Evolutionary conservation across 2,797 vertebrate genomes (phyloP).

Genomic region (Gallinago solitaria): DNA sequence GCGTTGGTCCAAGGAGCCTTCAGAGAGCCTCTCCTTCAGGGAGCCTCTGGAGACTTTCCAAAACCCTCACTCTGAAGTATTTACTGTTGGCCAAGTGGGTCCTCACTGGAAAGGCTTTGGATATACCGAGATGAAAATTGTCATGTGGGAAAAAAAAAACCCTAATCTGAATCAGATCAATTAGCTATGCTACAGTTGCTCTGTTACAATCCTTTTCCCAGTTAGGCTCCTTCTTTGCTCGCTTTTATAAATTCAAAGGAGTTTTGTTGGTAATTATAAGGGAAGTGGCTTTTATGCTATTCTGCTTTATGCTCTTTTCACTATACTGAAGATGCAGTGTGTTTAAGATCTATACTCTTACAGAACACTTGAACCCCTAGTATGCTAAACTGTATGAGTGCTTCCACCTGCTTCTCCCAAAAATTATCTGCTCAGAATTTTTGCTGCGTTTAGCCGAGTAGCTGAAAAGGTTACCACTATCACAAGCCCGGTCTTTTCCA

Average conservation of each 20-base stretch:
- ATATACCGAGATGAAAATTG: not conserved
- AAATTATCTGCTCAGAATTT: not conserved
- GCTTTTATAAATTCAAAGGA: not conserved
- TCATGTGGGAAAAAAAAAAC: not conserved
- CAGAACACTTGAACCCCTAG: not conserved
- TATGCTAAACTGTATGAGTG: not conserved
- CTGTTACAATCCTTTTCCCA: not conserved
- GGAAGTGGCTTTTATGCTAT: not conserved
- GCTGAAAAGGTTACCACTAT: not conserved
- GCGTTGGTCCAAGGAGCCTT: not conserved
- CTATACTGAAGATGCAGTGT: not conserved
- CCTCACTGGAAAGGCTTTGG: not conserved
- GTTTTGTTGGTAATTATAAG: not conserved
- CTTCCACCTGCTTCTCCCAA: not conserved
- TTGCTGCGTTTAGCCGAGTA: not conserved
- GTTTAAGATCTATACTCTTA: not conserved
- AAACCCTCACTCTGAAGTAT: not conserved
- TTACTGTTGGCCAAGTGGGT: not conserved
- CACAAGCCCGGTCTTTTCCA: not conserved
- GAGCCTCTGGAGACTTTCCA: not conserved
- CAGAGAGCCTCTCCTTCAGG: not conserved
- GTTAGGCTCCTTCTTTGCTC: not conserved
- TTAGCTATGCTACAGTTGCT: conserved; percentile 26
- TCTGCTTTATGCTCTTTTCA: not conserved
- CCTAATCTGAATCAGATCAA: not conserved